A percentile compares a stretch with the other conserved stretches of the same genome.
Conservation (phyloP, 2,797 vertebrate species). For the Apogon talboti region DNA sequence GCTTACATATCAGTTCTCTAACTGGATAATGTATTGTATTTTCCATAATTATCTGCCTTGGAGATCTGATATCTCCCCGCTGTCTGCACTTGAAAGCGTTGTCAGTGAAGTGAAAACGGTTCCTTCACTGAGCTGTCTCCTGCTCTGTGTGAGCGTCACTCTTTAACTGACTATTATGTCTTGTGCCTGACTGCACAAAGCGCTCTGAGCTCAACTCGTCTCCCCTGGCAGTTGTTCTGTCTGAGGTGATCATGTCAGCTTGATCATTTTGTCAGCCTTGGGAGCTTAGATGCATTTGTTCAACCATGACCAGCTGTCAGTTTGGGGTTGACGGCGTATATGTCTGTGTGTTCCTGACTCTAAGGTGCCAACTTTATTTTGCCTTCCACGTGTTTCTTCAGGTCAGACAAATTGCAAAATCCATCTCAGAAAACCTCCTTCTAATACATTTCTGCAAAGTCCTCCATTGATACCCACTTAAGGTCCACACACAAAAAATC, state of each 20-base stretch:
- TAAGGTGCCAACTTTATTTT: conserved; percentile 43
- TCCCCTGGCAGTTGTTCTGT: conserved; percentile 70
- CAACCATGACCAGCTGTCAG: conserved; percentile 69
- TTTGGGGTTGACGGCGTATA: conserved; percentile 36
- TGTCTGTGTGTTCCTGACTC: conserved; percentile 29
- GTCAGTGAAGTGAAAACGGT: conserved; percentile 25
- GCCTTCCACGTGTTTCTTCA: conserved; percentile 33
- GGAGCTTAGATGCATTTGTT: conserved; percentile 53
- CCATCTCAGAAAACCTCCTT: too few species aligned
- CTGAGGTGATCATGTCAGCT: conserved; percentile 77
- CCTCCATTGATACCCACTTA: neutral
- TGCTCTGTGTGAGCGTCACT: conserved; percentile 40
- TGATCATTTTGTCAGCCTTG: conserved; percentile 71
- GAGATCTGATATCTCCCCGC: conserved; percentile 28
- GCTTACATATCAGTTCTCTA: neutral
- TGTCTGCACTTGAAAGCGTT: conserved; percentile 26
- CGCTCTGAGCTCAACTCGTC: conserved; percentile 56
- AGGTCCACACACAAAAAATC: neutral
- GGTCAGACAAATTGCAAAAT: too few species aligned
- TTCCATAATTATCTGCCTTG: neutral
- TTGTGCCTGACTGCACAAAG: conserved; percentile 65
- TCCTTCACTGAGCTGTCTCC: conserved; percentile 38
- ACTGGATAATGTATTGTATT: neutral
- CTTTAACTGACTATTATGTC: conserved; percentile 63
- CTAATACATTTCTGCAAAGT: neutral